Percentiles rank a stretch among this genome's conserved stretches.
Conservation (phyloP, 2,888 invertebrate genomes). For the Acrocyrtus sp. region DNA sequence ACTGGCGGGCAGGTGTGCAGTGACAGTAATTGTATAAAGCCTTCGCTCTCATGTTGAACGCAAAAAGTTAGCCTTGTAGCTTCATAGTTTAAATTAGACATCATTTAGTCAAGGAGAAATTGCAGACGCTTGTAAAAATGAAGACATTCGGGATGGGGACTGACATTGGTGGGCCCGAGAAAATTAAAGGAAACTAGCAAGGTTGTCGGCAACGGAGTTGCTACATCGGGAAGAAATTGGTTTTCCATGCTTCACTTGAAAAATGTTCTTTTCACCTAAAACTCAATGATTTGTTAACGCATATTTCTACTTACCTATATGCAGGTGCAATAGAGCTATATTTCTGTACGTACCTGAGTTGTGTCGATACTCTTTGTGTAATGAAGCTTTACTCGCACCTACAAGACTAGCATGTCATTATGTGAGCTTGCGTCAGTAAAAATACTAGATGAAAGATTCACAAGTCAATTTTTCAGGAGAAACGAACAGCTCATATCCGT, state of each 20-base stretch:
- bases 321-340: background rate
- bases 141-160: background rate
- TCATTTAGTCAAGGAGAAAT: background rate
- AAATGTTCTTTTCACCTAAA: slow-evolving; percentile 6
- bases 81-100: background rate
- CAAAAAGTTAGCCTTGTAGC: background rate
- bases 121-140: background rate
- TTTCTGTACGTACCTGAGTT: too few relatives aligned
- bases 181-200: background rate
- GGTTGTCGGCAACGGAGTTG: background rate
- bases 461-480: too few relatives aligned
- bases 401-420: too few relatives aligned
- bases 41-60: background rate
- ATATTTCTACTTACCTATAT: slow-evolving; percentile 4
- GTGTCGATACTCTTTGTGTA: too few relatives aligned
- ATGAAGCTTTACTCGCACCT: too few relatives aligned
- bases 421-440: too few relatives aligned
- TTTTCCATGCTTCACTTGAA: too few relatives aligned
- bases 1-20: slow-evolving; percentile 1
- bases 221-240: too few relatives aligned
- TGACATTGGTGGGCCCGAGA: background rate
- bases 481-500: too few relatives aligned
- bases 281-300: background rate
- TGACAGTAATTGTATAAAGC: background rate
- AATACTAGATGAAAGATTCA: too few relatives aligned